Percentiles rank a stretch among this genome's conserved stretches.
These are phyloP conservation scores for Anguilla rostrata DNA, from an alignment of 2,113 vertebrate genomes.

Conservation along the genomic window DNA sequence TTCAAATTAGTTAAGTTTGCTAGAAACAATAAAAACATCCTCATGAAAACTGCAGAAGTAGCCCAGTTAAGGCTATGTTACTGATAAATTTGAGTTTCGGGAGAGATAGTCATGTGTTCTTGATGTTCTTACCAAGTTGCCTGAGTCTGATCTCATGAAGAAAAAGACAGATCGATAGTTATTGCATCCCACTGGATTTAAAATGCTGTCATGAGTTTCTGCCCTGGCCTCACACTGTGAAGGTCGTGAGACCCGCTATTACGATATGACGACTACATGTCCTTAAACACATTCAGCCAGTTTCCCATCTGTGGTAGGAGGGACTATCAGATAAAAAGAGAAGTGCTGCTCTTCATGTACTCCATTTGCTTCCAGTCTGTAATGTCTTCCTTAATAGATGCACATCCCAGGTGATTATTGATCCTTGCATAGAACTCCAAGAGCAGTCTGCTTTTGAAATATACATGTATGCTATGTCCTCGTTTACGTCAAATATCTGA, in stretches of 20 bases:
- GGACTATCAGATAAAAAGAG: background rate
- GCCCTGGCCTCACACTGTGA: background rate
- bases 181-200: background rate
- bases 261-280: background rate
- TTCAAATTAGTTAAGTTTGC: background rate
- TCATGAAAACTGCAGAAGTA: slow-evolving; percentile 1
- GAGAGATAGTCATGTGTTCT: background rate
- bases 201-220: slow-evolving; percentile 10
- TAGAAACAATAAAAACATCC: background rate
- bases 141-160: background rate
- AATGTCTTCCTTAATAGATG: background rate
- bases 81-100: too few relatives aligned
- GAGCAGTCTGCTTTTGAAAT: background rate
- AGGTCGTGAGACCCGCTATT: background rate
- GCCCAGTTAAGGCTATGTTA: too few relatives aligned
- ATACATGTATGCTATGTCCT: background rate
- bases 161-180: background rate
- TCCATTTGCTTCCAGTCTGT: background rate
- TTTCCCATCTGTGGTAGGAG: background rate
- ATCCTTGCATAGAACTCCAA: background rate
- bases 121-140: background rate
- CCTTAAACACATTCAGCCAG: background rate
- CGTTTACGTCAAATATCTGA: background rate
- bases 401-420: background rate
- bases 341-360: background rate